phyloP scores from a whole-genome alignment of 2,797 vertebrate genomes.

The Rhincodon typus region DNA sequence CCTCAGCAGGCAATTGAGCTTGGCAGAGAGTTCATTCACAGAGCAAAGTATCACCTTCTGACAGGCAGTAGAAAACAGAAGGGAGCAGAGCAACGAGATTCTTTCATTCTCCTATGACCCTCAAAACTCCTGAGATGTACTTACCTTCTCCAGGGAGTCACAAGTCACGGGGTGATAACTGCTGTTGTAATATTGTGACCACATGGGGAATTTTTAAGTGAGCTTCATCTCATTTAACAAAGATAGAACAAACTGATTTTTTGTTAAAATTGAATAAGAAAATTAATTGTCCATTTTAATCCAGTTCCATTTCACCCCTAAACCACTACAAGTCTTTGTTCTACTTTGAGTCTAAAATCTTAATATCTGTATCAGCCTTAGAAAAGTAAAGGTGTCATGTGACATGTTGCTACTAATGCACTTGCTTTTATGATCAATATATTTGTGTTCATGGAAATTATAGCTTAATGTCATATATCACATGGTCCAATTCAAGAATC shows the following conservation, averaged over 20 bases:
- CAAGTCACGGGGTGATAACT: neutral
- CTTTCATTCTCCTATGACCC: neutral
- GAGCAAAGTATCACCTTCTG: neutral
- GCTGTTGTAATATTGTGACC: neutral
- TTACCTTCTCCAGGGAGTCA: neutral
- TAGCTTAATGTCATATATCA: neutral
- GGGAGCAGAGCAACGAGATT: neutral
- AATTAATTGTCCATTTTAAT: neutral
- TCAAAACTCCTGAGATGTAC: neutral
- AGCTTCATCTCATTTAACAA: neutral
- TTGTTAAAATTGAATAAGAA: neutral
- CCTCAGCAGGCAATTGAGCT: neutral
- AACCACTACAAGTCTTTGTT: neutral
- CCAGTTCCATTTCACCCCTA: neutral
- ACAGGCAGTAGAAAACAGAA: neutral
- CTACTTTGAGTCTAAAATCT: neutral
- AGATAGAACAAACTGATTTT: neutral
- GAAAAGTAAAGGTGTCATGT: neutral
- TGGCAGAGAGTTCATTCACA: neutral
- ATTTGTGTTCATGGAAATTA: slow-evolving; percentile 6
- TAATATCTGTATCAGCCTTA: neutral
- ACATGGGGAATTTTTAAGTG: neutral
- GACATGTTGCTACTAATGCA: neutral
- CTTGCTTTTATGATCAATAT: neutral
- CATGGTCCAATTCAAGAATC: neutral